Percentiles rank a stretch among this genome's conserved stretches.
These are phyloP conservation scores for Dugesia japonica DNA, from an alignment of 2,888 invertebrate genomes.

Conservation along the genomic window DNA sequence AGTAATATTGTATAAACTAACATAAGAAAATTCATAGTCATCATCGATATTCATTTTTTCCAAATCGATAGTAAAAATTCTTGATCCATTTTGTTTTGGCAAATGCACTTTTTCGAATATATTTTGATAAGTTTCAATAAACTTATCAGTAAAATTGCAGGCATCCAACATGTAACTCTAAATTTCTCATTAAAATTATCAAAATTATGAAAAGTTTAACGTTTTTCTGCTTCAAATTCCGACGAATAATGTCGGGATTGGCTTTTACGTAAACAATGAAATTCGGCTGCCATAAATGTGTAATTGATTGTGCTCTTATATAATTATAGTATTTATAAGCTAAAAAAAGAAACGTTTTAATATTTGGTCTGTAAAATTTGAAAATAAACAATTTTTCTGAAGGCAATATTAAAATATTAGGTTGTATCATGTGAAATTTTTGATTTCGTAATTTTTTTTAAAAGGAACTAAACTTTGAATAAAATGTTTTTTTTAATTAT, in stretches of 20 bases:
- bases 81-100: background rate
- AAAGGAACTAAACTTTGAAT: no score
- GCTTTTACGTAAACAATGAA: background rate
- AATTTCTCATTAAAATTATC: background rate
- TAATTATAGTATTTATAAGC: background rate
- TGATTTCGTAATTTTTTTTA: no score
- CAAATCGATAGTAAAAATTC: background rate
- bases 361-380: no score
- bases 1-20: background rate
- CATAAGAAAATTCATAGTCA: background rate
- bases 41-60: background rate
- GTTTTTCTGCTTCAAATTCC: background rate
- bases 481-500: no score
- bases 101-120: background rate
- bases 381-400: no score
- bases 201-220: background rate
- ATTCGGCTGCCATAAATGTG: background rate
- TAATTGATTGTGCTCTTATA: background rate
- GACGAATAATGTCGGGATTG: background rate
- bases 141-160: background rate
- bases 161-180: background rate
- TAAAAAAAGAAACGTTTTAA: background rate
- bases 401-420: no score
- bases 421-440: no score
- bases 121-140: slow-evolving; percentile 7